Conservation (phyloP, 2,888 invertebrate species). For the Gari tellinella region DNA sequence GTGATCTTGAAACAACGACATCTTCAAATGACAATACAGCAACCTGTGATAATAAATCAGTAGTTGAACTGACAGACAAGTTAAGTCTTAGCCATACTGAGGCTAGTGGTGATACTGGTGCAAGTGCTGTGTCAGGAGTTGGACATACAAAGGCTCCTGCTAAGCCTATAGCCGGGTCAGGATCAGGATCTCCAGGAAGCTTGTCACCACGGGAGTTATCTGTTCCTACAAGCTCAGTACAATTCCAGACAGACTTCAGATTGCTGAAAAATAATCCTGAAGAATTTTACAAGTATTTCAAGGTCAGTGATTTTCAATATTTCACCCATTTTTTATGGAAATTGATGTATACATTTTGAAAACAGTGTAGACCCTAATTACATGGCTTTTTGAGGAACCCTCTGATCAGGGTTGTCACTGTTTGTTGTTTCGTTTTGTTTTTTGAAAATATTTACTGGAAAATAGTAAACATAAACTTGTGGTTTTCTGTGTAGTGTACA, state of each 20-base stretch:
- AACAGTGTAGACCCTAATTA: no score
- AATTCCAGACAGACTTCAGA: conserved; percentile 82
- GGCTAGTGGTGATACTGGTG: background rate
- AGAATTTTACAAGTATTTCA: conserved; percentile 78
- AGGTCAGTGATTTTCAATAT: conserved; percentile 63
- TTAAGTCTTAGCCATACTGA: background rate
- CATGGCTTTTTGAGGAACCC: no score
- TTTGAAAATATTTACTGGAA: no score
- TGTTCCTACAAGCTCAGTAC: conserved; percentile 75
- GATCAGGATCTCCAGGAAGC: conserved; percentile 1
- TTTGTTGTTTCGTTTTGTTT: no score
- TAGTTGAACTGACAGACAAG: conserved; percentile 1
- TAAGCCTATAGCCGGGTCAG: no score
- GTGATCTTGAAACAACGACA: background rate
- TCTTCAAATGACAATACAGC: conserved; percentile 9
- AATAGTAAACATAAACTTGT: no score
- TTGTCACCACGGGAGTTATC: conserved; percentile 30
- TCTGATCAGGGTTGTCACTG: no score
- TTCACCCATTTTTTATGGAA: no score
- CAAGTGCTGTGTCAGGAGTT: background rate
- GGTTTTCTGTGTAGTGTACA: no score
- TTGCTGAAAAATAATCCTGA: conserved; percentile 71
- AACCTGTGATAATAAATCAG: background rate
- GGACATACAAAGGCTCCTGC: background rate
- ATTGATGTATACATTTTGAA: no score